phyloP scores from a whole-genome alignment of 2,113 vertebrate genomes.

The Nanorana parkeri region DNA sequence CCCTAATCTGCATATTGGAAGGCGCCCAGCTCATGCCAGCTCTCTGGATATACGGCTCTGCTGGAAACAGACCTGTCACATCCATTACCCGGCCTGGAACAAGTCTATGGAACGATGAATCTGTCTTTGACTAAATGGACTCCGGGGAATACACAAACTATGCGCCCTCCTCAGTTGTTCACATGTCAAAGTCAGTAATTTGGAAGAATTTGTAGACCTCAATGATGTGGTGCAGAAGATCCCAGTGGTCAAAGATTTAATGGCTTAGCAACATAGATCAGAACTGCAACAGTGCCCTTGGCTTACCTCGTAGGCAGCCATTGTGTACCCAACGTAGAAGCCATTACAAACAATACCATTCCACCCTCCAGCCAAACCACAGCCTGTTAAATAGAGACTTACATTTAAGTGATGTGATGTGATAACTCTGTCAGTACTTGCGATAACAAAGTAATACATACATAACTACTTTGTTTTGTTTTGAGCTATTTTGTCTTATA shows the following conservation, averaged over 20 bases:
- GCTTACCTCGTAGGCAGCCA: no score
- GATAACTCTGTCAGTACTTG: no score
- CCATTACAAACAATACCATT: no score
- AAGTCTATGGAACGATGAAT: not conserved
- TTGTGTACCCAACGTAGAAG: no score
- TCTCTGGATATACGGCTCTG: constrained; percentile 4
- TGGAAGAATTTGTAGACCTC: not conserved
- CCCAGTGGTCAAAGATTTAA: not conserved
- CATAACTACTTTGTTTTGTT: no score
- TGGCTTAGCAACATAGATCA: no score
- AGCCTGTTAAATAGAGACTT: no score
- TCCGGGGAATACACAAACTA: not conserved
- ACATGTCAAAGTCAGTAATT: not conserved
- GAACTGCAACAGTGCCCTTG: no score
- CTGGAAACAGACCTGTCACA: constrained; percentile 30
- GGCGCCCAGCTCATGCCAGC: not conserved
- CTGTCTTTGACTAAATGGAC: not conserved
- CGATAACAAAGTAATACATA: no score
- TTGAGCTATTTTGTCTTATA: no score
- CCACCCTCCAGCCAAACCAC: no score
- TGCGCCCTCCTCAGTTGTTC: not conserved
- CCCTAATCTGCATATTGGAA: constrained; percentile 40
- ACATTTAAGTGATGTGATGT: no score
- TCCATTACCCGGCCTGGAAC: constrained; percentile 30
- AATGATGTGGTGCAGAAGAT: not conserved